Evolutionary conservation across 64 coral and sea anemone genomes (phyloP), one percentile per base, ranked within the genome.

Genomic region (Pocillopora verrucosa): DNA sequence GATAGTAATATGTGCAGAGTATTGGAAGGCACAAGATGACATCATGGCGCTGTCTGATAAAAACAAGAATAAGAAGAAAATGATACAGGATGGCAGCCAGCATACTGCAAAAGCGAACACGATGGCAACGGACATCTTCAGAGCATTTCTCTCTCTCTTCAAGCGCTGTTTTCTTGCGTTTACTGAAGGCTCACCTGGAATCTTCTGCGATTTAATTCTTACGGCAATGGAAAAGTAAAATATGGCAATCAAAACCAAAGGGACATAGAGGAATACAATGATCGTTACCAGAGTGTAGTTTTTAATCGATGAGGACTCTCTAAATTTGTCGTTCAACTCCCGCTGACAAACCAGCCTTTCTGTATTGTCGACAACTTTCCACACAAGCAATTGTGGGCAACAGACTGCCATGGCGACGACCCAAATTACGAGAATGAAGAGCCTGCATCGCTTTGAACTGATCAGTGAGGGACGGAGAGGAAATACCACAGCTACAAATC

Each of bases 51-150:
- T 15, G 38, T 76, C 12, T 12, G 34, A 34, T 76, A 3, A 51
- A 75, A 77, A 63, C n/a, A 34, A 4, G 13, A 1, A 36, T 11
- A 41, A 20, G 16, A 13, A 13, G 16, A 36, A 5, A 1, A 64
- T 36, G 12, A 34, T 76, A 64, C 76, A 58, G 36, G 62, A 77
- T 2, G 87, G 87, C 16, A 77, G 34, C 75, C 60, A 69, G 16
- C 74, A 89, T 15, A 89, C 22, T 16, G 67, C 60, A 57, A 89
- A 89, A 10, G 2, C 37, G 10, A 89, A 64, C 16, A 89, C 61
- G 9, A 79, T 65, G 10, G 64, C 76, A 9, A 89, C 61, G 15
- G 74, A 58, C 61, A 89, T 41, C 51, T 79, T 89, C 30, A 65
- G 45, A 10, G 78, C 77, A 17, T 63, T 79, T 65, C 15, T 56